These are phyloP conservation scores for Machaerirhynchus nigripectus DNA, from an alignment of 2,113 vertebrate genomes.

Conservation along the genomic window DNA sequence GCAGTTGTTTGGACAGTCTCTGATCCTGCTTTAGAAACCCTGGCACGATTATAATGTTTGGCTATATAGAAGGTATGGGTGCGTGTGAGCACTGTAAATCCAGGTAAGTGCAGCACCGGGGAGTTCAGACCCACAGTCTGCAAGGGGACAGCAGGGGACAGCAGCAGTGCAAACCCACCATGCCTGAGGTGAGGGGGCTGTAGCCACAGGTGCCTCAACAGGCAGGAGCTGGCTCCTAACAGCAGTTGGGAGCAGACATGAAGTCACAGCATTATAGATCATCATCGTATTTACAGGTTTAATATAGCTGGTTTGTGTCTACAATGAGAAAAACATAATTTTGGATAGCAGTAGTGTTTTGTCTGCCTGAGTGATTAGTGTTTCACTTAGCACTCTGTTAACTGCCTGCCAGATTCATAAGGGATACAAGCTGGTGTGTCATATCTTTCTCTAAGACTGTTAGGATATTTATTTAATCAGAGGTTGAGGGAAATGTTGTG, in stretches of 20 bases:
- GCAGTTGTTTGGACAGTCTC: background rate
- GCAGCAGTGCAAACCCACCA: rapidly evolving
- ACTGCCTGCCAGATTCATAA: background rate
- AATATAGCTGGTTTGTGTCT: background rate
- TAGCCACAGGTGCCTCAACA: background rate
- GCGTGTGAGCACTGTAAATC: background rate
- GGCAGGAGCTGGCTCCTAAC: background rate
- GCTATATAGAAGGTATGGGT: background rate
- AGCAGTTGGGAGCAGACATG: background rate
- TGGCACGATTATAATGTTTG: background rate
- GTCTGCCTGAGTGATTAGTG: background rate
- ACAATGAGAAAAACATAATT: background rate
- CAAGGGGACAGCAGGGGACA: background rate
- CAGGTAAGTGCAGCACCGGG: background rate
- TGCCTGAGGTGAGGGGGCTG: background rate
- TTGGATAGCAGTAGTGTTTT: background rate
- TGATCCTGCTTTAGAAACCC: background rate
- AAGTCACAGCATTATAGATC: background rate
- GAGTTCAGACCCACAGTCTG: background rate
- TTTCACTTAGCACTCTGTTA: background rate
- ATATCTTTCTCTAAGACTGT: background rate
- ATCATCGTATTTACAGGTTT: background rate
- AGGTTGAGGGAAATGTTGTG: background rate
- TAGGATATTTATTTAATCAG: background rate
- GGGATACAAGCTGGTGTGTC: background rate